Base-by-base conservation (phyloP, 2,797 vertebrate genomes). In the Chaenodraco wilsoni region DNA sequence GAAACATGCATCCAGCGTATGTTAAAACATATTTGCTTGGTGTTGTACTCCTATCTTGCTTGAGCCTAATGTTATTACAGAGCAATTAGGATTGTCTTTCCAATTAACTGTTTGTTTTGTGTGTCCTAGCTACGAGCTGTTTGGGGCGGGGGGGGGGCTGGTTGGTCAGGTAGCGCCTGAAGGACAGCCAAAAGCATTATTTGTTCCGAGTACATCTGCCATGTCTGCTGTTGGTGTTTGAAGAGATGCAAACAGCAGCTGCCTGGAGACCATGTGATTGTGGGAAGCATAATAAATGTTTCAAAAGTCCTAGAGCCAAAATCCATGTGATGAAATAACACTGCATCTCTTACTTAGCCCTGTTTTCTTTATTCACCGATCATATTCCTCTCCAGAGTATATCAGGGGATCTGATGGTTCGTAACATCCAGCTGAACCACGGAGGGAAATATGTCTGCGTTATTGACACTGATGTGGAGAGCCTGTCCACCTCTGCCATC, bases 401-500 rank as follows among this genome's bases (percentile, higher is more conserved):
- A 1, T 95, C 97, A 0, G 98, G 98, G 0, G 98, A 99, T 87
- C 84, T 99, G 68, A 96, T 98, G 97, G 96, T 99, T 85, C 95
- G 97, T 70, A 98, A 97, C 93, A 97, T 97, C 85, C 98, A 98
- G 90, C 92, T 99, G 81, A 96, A 95, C 66, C 97, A 99, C 2
- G 96, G 94, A 44, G 98, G 98, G 23, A 96, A 96, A 69, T 99
- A 99, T 0, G 95, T 97, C 31, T 99, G 98, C 9, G 91, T 96
- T 86, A 95, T 97, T 65, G 96, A 96, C 88, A 98, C 97, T 0
- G 96, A 95, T 2, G 97, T 98, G 69, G 97, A 99, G 84, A 98
- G 95, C 0, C 93, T 97, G 74, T 97, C 97, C 4, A 95, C 96
- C 6, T 95, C 96, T 1, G 97, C 97, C 0, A 96, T 97, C 54